A percentile compares a stretch with the other conserved stretches of the same genome.
Evolutionary conservation across 2,113 vertebrate genomes (phyloP).

Genomic region (Datnioides undecimradiatus): DNA sequence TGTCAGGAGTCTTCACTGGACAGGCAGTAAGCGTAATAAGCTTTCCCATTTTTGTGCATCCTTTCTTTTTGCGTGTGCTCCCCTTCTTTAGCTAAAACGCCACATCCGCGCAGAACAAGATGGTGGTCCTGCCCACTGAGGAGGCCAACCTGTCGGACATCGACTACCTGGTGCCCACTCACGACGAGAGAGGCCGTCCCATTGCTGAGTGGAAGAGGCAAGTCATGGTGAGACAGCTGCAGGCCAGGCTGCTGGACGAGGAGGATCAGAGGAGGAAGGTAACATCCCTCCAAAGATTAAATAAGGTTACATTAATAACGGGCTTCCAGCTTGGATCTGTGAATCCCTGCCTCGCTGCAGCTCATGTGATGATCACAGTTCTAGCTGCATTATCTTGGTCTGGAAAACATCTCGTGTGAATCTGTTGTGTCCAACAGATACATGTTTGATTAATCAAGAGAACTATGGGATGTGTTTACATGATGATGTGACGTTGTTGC

Average conservation of each 20-base stretch:
- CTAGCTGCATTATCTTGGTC: neutral
- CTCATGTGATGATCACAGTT: neutral
- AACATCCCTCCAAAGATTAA: conserved; percentile 14
- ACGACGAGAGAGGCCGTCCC: conserved; percentile 88
- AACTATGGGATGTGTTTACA: neutral
- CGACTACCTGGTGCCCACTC: conserved; percentile 92
- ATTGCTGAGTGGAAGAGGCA: conserved; percentile 98
- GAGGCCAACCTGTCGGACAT: conserved; percentile 86
- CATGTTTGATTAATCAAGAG: conserved; percentile 10
- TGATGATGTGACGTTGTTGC: neutral
- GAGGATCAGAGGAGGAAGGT: conserved; percentile 85
- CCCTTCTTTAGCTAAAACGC: neutral
- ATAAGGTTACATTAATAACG: neutral
- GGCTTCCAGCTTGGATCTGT: neutral
- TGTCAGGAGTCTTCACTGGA: conserved; percentile 78
- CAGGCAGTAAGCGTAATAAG: conserved; percentile 66
- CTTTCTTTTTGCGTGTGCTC: neutral
- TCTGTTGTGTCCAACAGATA: neutral
- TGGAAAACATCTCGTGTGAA: neutral
- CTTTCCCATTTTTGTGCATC: neutral
- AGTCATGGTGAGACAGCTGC: conserved; percentile 94
- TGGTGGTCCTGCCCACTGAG: conserved; percentile 81
- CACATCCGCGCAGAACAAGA: conserved; percentile 73
- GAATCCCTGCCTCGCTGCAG: neutral
- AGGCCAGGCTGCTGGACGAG: conserved; percentile 86